Percentiles rank a stretch among this genome's conserved stretches.
Evolutionary conservation across 2,797 vertebrate species (phyloP).

Genomic region (Merluccius polli): DNA sequence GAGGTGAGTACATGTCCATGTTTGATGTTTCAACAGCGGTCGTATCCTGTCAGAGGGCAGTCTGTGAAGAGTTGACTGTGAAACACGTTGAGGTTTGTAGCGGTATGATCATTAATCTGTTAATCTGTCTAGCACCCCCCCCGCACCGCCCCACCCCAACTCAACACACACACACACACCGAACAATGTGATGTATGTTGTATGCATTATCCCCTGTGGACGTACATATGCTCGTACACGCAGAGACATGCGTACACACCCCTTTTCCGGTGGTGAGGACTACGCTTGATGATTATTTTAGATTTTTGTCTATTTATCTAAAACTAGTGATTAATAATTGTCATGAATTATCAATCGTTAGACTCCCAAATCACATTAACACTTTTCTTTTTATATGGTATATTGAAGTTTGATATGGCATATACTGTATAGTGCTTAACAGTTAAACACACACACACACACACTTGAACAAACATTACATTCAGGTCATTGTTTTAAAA

Average conservation of each 20-base stretch:
- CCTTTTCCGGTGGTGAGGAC: not conserved
- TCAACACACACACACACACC: not conserved
- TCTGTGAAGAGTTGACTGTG: not conserved
- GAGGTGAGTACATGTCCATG: not conserved
- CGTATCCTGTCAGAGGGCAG: not conserved
- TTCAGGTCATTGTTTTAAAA: no score
- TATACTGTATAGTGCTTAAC: no score
- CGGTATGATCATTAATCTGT: not conserved
- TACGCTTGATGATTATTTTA: not conserved
- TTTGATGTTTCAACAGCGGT: constrained; percentile 2
- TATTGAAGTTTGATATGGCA: not conserved
- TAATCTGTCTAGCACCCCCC: not conserved
- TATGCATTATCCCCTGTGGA: no score
- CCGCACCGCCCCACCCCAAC: not conserved
- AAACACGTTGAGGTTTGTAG: constrained; percentile 1
- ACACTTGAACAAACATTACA: no score
- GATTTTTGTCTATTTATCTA: no score
- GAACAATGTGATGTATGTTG: no score
- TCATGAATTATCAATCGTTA: no score
- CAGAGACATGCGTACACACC: not conserved
- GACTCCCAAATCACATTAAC: no score
- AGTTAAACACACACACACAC: no score
- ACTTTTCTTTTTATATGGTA: not conserved
- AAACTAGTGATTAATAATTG: not conserved
- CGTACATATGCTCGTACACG: not conserved